phyloP scores from a whole-genome alignment of 2,888 invertebrate species.

The Scaptomyza flava region DNA sequence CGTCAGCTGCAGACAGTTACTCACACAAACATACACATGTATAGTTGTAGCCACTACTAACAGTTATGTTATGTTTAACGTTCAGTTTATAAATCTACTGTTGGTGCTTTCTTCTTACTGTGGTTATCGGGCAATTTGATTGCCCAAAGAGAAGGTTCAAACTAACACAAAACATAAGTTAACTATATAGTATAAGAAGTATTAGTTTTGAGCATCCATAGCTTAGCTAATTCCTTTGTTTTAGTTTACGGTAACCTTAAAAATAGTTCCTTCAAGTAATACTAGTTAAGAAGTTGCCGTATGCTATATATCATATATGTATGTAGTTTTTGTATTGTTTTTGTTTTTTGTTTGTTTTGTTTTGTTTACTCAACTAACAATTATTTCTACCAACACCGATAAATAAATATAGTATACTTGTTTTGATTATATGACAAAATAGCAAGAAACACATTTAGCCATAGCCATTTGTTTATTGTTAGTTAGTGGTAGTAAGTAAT shows the following conservation, averaged over 20 bases:
- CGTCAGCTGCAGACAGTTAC: constrained; percentile 25
- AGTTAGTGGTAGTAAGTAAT: constrained; percentile 50
- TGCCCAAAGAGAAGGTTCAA: constrained; percentile 64
- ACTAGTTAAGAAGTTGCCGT: constrained; percentile 36
- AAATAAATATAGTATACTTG: constrained; percentile 66
- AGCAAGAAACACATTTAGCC: constrained; percentile 75
- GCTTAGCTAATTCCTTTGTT: constrained; percentile 37
- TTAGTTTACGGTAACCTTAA: constrained; percentile 29
- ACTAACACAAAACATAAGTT: constrained; percentile 40
- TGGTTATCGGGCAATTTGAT: constrained; percentile 73
- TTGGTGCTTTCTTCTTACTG: constrained; percentile 83
- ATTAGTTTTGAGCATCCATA: constrained; percentile 36
- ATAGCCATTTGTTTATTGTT: constrained; percentile 53
- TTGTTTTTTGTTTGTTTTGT: constrained; percentile 23
- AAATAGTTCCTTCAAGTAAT: constrained; percentile 35
- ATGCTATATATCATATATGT: constrained; percentile 33
- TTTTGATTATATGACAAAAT: constrained; percentile 75
- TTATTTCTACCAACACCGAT: constrained; percentile 79
- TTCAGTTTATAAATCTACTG: constrained; percentile 76
- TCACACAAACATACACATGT: constrained; percentile 2
- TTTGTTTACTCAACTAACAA: constrained; percentile 49
- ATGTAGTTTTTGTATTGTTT: constrained; percentile 35
- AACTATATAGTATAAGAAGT: constrained; percentile 20
- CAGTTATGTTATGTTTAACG: constrained; percentile 50
- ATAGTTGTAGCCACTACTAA: constrained; percentile 47